Evolutionary conservation across 2,113 vertebrate genomes (phyloP).

Genomic region (Psophia crepitans): DNA sequence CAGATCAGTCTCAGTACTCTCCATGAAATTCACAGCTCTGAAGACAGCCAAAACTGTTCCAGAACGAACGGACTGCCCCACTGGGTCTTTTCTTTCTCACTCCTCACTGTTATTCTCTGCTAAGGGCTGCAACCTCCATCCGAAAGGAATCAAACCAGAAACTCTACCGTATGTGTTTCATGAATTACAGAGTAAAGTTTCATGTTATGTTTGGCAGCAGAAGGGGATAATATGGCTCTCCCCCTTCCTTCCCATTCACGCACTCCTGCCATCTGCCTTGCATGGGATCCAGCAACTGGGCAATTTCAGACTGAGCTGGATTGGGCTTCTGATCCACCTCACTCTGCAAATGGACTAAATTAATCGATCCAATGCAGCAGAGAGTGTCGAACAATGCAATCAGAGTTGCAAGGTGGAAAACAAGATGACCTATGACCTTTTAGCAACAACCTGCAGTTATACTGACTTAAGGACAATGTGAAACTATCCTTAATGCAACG

Average conservation of each 20-base stretch:
- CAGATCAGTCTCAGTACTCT: not conserved
- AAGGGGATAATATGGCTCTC: not conserved
- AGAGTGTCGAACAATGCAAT: not conserved
- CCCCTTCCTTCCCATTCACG: not conserved
- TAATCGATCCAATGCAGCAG: rapidly evolving
- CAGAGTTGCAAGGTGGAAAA: not conserved
- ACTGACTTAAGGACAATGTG: not conserved
- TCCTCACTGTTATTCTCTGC: not conserved
- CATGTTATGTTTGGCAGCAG: not conserved
- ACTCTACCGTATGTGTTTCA: not conserved
- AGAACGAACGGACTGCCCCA: rapidly evolving
- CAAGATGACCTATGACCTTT: not conserved
- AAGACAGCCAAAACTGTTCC: not conserved
- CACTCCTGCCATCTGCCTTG: not conserved
- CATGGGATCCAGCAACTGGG: not conserved
- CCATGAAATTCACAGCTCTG: not conserved
- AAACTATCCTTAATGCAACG: not conserved
- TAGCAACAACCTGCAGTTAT: not conserved
- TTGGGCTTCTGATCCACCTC: not conserved
- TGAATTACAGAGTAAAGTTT: not conserved
- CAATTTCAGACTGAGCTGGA: not conserved
- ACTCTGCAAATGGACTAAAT: not conserved
- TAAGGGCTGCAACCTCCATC: not conserved
- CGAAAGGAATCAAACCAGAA: not conserved
- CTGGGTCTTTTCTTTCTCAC: not conserved